Conservation (phyloP, 1,140 invertebrate genomes). For the Eueides isabella region DNA sequence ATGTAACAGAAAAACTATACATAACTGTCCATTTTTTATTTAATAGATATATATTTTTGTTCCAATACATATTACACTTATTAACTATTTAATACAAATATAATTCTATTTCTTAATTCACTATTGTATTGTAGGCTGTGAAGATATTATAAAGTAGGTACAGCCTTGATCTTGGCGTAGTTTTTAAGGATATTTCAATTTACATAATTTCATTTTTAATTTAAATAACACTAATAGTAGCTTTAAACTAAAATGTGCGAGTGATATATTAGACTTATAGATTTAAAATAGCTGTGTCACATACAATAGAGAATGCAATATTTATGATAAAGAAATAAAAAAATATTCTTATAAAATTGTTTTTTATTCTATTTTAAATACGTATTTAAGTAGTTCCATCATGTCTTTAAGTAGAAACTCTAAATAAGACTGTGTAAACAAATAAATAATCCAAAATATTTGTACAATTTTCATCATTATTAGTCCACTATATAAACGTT, state of each 20-base stretch:
- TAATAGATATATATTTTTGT: not conserved
- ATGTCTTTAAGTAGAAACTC: too few relatives aligned
- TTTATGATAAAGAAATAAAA: constrained; percentile 1
- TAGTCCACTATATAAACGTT: too few relatives aligned
- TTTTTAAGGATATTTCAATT: not conserved
- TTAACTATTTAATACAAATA: not conserved
- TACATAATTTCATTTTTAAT: not conserved
- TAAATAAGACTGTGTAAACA: too few relatives aligned
- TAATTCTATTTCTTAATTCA: not conserved
- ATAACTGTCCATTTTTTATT: not conserved
- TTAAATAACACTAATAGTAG: constrained; percentile 7
- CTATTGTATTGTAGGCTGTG: constrained; percentile 2
- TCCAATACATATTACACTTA: not conserved
- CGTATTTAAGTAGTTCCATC: too few relatives aligned
- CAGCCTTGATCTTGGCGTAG: not conserved
- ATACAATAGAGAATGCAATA: not conserved
- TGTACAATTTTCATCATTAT: too few relatives aligned
- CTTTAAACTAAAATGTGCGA: constrained; percentile 1
- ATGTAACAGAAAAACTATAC: not conserved
- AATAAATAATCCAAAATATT: too few relatives aligned
- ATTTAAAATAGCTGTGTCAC: constrained; percentile 1
- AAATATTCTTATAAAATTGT: not conserved
- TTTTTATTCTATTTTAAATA: too few relatives aligned
- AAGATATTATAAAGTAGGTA: not conserved
- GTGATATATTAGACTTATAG: constrained; percentile 8